Evolutionary conservation across 2,113 vertebrate species (phyloP), one percentile per base, ranked within the genome.

Genomic region (Toxotes chatareus): DNA sequence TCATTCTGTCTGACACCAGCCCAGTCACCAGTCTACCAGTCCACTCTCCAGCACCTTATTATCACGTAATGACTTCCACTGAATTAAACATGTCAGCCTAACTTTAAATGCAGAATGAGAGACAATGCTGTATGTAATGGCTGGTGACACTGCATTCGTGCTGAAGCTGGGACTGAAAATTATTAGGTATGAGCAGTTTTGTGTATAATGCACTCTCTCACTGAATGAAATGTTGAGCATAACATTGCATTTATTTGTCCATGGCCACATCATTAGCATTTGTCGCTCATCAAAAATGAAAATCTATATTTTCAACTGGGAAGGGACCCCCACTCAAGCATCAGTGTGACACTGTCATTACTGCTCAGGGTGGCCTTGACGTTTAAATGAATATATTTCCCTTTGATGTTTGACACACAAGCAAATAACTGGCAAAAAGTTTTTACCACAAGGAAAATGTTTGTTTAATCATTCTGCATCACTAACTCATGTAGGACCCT

Each of bases 1-100:
- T 81, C 80, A 90, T 94, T 90, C 75, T 80, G 76, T 89, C 87
- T 80, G 84, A 86, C 86, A 94, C 91, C 82, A 92, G 89, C 84
- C 73, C 42, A 80, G 80, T 83, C 93, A 94, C 88, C 76, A 74
- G 88, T 75, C 81, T 67, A 88, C 88, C 75, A 88, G 87, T 80
- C 64, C 40, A 80, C 71, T 83, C 71, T 62, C 65, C 62, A 57
- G 64, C 56, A 85, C 60, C 82, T 84, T 87, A 92, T 93, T 93
- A 90, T 88, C 87, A 81, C 40, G 53, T 92, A 90, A 94, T 91
- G 90, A 89, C 86, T 87, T 91, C 73, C 76, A 83, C 81, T 91
- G 87, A 93, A 93, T 94, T 86, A 91, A 90, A 88, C 88, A 86
- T 88, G 76, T 70, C 87, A 82, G 80, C 44, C 69, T 14, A 64